Percentiles rank a stretch among this genome's conserved stretches.
Conservation (phyloP, 37 sponge, comb jelly and placozoan species). For the Ephydatia muelleri region DNA sequence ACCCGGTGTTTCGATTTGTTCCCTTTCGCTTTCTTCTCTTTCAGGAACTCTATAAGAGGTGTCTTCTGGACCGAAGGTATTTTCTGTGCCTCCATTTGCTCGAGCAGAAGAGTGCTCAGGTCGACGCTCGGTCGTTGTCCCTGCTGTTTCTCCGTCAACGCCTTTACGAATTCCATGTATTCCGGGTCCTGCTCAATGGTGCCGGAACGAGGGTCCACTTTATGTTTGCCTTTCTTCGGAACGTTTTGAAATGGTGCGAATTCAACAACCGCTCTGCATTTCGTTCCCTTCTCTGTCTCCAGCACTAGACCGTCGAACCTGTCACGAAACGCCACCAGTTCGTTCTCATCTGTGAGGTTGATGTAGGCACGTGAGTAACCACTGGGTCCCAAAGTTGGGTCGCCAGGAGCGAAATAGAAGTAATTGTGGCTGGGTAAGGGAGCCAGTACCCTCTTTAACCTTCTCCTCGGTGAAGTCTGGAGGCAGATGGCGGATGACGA, state of each 20-base stretch:
- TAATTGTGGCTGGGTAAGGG: constrained; percentile 44
- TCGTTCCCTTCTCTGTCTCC: constrained; percentile 47
- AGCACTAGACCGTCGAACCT: constrained; percentile 67
- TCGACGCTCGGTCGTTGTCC: constrained; percentile 43
- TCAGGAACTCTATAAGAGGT: constrained; percentile 68
- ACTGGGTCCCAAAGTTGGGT: constrained; percentile 21
- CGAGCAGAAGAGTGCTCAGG: constrained; percentile 31
- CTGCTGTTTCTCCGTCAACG: constrained; percentile 15
- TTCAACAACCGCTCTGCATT: constrained; percentile 61
- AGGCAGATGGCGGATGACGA: constrained; percentile 75
- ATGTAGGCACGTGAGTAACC: constrained; percentile 76
- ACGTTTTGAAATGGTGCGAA: constrained; percentile 81
- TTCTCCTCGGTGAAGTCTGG: constrained; percentile 67
- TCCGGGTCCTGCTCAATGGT: constrained; percentile 81
- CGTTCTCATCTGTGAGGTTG: constrained; percentile 47
- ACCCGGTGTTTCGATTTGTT: not conserved
- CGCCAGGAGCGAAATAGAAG: constrained; percentile 74
- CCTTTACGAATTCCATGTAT: constrained; percentile 53
- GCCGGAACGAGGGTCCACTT: constrained; percentile 61
- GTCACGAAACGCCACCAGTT: constrained; percentile 63
- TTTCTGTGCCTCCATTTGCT: constrained; percentile 19
- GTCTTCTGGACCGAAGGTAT: constrained; percentile 39
- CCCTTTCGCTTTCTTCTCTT: constrained; percentile 37
- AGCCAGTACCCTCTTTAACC: constrained; percentile 21
- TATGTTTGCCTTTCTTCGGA: constrained; percentile 51